Conservation (phyloP, 1,140 invertebrate genomes). For the Drosophila pandora region DNA sequence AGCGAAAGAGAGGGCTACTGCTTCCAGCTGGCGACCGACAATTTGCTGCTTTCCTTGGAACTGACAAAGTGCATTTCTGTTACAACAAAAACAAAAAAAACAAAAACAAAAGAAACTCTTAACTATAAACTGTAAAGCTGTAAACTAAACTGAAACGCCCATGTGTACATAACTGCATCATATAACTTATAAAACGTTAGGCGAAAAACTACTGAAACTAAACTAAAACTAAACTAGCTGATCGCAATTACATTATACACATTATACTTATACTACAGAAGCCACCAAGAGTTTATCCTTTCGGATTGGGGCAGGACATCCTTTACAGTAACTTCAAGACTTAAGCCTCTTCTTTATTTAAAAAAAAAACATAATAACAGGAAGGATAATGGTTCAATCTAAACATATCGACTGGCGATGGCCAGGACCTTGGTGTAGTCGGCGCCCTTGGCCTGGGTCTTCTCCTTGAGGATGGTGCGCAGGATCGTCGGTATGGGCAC, state of each 20-base stretch:
- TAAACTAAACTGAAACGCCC: slow-evolving; percentile 61
- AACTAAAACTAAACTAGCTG: slow-evolving; percentile 48
- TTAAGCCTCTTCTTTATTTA: not conserved
- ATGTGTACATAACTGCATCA: slow-evolving; percentile 64
- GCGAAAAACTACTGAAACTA: slow-evolving; percentile 54
- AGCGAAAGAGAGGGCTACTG: slow-evolving; percentile 27
- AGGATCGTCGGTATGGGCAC: slow-evolving; percentile 97
- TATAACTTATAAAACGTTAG: slow-evolving; percentile 57
- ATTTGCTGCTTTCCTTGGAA: slow-evolving; percentile 45
- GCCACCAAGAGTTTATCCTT: not conserved
- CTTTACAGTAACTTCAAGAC: not conserved
- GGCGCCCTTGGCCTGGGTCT: slow-evolving; percentile 91
- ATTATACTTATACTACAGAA: slow-evolving; percentile 41
- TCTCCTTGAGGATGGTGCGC: slow-evolving; percentile 93
- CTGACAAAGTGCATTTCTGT: slow-evolving; percentile 72
- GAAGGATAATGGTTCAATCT: slow-evolving; percentile 46
- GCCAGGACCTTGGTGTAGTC: slow-evolving; percentile 98
- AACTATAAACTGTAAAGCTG: slow-evolving; percentile 44
- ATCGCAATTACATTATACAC: slow-evolving; percentile 51
- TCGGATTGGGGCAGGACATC: not conserved
- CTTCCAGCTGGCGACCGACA: not conserved
- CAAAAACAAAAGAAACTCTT: slow-evolving; percentile 8
- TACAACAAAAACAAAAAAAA: slow-evolving; percentile 15
- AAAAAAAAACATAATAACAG: slow-evolving; percentile 10
- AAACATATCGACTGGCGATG: slow-evolving; percentile 97